A percentile compares a stretch with the other conserved stretches of the same genome.
These are phyloP conservation scores for Smittia sp. DNA, from an alignment of 2,888 invertebrate species.

Conservation along the genomic window DNA sequence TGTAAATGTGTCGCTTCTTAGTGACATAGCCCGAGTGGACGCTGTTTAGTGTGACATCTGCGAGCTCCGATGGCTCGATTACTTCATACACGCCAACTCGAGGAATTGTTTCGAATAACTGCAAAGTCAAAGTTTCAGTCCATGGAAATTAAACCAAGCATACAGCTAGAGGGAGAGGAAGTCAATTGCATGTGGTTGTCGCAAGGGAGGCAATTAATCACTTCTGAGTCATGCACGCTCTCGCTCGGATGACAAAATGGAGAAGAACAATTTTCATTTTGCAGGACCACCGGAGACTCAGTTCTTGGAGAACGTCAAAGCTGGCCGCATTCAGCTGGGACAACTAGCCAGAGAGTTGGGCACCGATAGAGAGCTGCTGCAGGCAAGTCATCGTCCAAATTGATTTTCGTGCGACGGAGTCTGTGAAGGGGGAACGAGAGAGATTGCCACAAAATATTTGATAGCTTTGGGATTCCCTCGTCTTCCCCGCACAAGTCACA, in stretches of 20 bases:
- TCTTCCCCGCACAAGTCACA: background rate
- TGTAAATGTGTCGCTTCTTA: conserved; percentile 26
- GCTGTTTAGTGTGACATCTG: too few relatives aligned
- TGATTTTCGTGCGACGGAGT: background rate
- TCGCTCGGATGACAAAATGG: background rate
- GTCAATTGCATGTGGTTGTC: too few relatives aligned
- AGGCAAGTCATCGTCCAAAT: conserved; percentile 27
- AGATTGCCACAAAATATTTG: background rate
- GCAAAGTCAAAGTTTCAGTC: too few relatives aligned
- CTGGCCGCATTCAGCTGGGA: conserved; percentile 45
- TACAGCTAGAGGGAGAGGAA: too few relatives aligned
- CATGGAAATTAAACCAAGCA: too few relatives aligned
- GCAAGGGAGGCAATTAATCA: too few relatives aligned
- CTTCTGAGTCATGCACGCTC: too few relatives aligned
- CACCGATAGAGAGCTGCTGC: conserved; percentile 40
- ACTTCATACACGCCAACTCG: too few relatives aligned
- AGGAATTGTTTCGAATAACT: too few relatives aligned
- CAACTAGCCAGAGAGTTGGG: conserved; percentile 47
- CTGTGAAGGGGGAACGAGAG: background rate
- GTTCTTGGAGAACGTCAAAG: conserved; percentile 47
- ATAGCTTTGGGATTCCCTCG: background rate
- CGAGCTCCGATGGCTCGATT: too few relatives aligned
- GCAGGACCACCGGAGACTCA: conserved; percentile 46
- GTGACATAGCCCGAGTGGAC: too few relatives aligned
- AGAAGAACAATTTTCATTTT: conserved; percentile 23